A percentile compares a stretch with the other conserved stretches of the same genome.
Evolutionary conservation across 2,888 invertebrate genomes (phyloP).

Genomic region (Drosophila flavopinicola): DNA sequence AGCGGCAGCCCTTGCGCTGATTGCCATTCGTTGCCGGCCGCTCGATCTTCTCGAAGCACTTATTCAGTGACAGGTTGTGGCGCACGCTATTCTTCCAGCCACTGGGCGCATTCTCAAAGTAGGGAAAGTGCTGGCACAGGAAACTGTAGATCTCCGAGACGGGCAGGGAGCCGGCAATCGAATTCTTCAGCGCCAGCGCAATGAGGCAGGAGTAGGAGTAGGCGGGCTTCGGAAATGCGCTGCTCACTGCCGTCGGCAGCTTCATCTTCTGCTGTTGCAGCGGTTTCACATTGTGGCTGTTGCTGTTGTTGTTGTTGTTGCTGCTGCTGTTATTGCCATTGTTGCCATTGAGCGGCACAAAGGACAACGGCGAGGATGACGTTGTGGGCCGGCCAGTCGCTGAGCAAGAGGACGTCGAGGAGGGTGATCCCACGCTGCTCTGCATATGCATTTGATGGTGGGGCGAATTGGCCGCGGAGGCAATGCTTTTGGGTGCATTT

Average conservation of each 20-base stretch:
- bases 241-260: constrained; percentile 64
- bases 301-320: constrained; percentile 13
- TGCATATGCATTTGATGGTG: constrained; percentile 66
- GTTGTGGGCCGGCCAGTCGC: constrained; percentile 29
- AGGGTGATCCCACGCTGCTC: constrained; percentile 55
- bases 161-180: constrained; percentile 95
- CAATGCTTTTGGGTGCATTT: constrained; percentile 82
- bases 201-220: constrained; percentile 99
- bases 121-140: constrained; percentile 99
- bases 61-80: constrained; percentile 98
- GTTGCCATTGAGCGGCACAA: constrained; percentile 35
- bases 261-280: constrained; percentile 76
- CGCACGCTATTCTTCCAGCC: constrained; percentile 99
- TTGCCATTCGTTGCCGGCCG: constrained; percentile 95
- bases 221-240: constrained; percentile 95
- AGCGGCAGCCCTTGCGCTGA: constrained; percentile 94
- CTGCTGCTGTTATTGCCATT: constrained; percentile 40
- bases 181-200: constrained; percentile 98
- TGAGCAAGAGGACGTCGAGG: constrained; percentile 44
- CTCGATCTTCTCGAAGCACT: constrained; percentile 99
- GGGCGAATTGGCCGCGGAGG: constrained; percentile 77
- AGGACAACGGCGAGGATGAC: constrained; percentile 53
- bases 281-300: constrained; percentile 62
- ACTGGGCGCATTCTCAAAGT: constrained; percentile 98
- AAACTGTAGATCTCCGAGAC: constrained; percentile 99